Evolutionary conservation across 2,888 invertebrate genomes (phyloP), one percentile per base, ranked within the genome.

Genomic region (Cephonodes hylas): DNA sequence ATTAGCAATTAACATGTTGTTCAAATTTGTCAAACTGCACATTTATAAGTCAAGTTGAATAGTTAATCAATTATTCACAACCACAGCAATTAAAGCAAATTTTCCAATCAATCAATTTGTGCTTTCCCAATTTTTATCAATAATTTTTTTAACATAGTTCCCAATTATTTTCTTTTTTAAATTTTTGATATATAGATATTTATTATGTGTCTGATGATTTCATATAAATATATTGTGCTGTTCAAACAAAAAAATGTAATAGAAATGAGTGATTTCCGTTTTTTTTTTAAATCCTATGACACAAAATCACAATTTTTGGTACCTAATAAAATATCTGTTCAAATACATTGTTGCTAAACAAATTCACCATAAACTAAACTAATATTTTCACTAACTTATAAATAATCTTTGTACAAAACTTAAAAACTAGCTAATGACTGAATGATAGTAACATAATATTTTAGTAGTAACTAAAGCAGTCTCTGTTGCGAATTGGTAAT

Each of bases 51-150:
- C 31, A 31, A 31, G 18, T 4, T 74, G 73, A 74, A 76, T 72
- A 70, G 68, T 74, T 80, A 77, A 74, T 73, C 72, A 72, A 76
- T 73, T 72, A 76, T 89, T 53, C 89, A 88, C 88, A 89, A 88
- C 88, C 88, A 70, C 76, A 66, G 67, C 70, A 76, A 70, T 82
- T 84, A 81, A 84, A 83, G 81, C 80, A 75, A 78, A 75, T 76
- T 74, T 73, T 68, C 66, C 71, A 70, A 69, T 71, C 68, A 70
- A 75, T 75, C 73, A 65, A 76, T 71, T 85, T 85, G 85, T 86
- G 85, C 86, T 76, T 53, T 27, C 27, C 48, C 53, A 53, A 53
- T 69, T 64, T 57, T 63, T 64, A 64, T 18, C 27, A 53, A 31
- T 31, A n/a, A 53, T 3, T 18, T 15, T 10, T 27, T 18, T 53